Evolutionary conservation across 2,888 invertebrate genomes (phyloP), one percentile per base, ranked within the genome.

Genomic region (Strigamia crassipes): DNA sequence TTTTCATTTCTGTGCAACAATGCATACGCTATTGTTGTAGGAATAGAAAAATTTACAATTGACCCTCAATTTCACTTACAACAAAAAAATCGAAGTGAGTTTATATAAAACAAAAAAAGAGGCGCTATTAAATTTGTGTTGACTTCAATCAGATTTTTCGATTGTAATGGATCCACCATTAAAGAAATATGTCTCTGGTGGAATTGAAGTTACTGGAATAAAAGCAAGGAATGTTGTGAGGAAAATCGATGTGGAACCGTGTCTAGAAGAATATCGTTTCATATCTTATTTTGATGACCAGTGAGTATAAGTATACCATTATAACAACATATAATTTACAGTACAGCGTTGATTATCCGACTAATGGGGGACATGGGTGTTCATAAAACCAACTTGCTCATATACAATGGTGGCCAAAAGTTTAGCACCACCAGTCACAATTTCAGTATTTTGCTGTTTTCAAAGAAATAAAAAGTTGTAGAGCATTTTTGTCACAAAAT

Each of bases 221-320:
- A 79, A 79, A 23, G 18, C 41, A 13, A 79, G 38, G n/a, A 21
- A 6, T 23, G 41, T 41, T 15, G 18, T 2, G 18, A 38, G 79
- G 42, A 10, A 4, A 1, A 9, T 3, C 1, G 38, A 79, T 12
- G 12, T n/a, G n/a, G 12, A 38, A 18, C 79, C 42, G 18, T 18
- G 34, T n/a, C 4, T 79, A 6, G 42, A 79, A 79, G 42, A 42
- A 8, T 8, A 42, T 42, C 46, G 12, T 23, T 79, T 79, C 41
- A 18, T 79, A 2, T 41, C 79, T 10, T 79, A 18, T 79, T 38
- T 41, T 21, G 79, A 79, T 13, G 13, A 79, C 42, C 31, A 42
- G 79, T 61, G 38, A 78, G 38, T 78, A 34, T 34, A 34, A 34
- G 34, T 34, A 34, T n/a, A n/a, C n/a, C n/a, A n/a, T n/a, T n/a